These are phyloP conservation scores for Drymonia ruficornis DNA, from an alignment of 2,888 invertebrate species.

Conservation along the genomic window DNA sequence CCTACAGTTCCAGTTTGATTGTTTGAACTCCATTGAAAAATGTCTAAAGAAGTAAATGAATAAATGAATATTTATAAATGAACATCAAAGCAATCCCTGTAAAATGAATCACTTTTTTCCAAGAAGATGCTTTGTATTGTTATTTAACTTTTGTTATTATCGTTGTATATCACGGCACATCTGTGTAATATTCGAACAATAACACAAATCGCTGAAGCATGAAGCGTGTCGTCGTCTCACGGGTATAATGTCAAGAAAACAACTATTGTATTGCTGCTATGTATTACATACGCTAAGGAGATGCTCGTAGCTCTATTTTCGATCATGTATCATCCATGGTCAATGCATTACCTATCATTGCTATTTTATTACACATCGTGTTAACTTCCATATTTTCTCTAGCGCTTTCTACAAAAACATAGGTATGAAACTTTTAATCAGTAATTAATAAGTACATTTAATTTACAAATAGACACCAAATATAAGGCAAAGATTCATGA, in stretches of 20 bases:
- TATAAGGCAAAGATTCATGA: too few species aligned
- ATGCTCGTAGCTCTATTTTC: neutral
- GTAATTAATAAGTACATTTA: too few species aligned
- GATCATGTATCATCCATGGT: neutral
- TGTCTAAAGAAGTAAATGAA: too few species aligned
- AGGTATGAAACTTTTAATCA: too few species aligned
- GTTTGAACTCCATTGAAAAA: too few species aligned
- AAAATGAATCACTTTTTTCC: constrained; percentile 27
- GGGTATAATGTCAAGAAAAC: constrained; percentile 44
- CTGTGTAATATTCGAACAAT: constrained; percentile 35
- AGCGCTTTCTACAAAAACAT: too few species aligned
- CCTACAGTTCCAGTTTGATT: too few species aligned
- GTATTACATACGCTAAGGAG: neutral
- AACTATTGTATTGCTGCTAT: constrained; percentile 31
- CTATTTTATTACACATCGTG: too few species aligned
- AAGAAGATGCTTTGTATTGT: constrained; percentile 11
- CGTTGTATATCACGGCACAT: constrained; percentile 20
- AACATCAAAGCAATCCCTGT: constrained; percentile 2
- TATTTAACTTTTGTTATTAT: constrained; percentile 18
- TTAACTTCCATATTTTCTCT: too few species aligned
- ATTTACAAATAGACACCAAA: too few species aligned
- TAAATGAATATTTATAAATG: neutral
- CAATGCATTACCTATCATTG: neutral
- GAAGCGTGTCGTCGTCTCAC: constrained; percentile 48
- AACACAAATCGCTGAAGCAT: constrained; percentile 36